Base-by-base conservation (phyloP, 2,113 vertebrate species). In the Apaloderma vittatum region DNA sequence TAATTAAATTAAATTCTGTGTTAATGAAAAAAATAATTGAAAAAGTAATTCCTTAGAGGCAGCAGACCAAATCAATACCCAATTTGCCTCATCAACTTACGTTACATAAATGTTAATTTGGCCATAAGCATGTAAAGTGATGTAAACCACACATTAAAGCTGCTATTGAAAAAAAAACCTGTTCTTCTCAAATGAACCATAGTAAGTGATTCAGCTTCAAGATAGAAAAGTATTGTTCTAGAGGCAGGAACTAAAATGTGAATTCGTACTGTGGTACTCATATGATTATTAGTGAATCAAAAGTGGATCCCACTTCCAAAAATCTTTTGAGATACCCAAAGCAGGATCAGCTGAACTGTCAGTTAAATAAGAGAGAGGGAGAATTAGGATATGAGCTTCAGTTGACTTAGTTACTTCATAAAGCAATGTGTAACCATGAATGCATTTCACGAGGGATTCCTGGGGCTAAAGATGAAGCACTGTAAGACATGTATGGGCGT, bases 241-340 rank as follows among this genome's bases (percentile, higher is more conserved):
- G 29, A 58, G 59, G 37, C 12, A 63, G 40, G 16, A 30, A 15
- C 24, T 71, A 26, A 79, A 86, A 61, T 26, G 24, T 15, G 27
- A 72, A 10, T 22, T 75, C 12, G 2, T 29, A 37, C 4, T 80
- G 49, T 18, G 27, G 32, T 52, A 24, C 29, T 72, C 12, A n/a
- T 37, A 58, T 2, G 2, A 2, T 0, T 40, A 46, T 30, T 2
- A 1, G 11, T 49, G 16, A 83, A 63, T 68, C 36, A 37, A 30
- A 76, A 68, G 76, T 6, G 12, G 37, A 40, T 59, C 34, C 8
- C 14, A 32, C 23, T 22, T 63, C 20, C 37, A 59, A 66, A 45
- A 86, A 37, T 49, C 23, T 86, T 86, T 55, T 58, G 62, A 67
- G 52, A 59, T 55, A 76, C 5, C 6, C 34, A 27, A 55, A 68